A percentile compares a stretch with the other conserved stretches of the same genome.
phyloP scores from a whole-genome alignment of 2,113 vertebrate species.

The Gopherus flavomarginatus region DNA sequence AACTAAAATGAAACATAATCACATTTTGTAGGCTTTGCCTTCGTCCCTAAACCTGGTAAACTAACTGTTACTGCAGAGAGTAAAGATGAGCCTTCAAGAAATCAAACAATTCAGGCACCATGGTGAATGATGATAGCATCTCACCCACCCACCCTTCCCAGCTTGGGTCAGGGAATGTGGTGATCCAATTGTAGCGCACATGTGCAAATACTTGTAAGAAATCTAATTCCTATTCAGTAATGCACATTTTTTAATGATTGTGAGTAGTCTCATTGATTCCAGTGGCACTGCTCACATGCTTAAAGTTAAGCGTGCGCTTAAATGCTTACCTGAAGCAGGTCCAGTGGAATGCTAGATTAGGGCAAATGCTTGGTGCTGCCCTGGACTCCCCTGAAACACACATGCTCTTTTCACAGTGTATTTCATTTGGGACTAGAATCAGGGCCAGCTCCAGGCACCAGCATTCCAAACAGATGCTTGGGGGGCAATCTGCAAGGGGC shows the following conservation, averaged over 20 bases:
- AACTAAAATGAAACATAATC: neutral
- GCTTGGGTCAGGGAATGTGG: neutral
- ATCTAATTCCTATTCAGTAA: neutral
- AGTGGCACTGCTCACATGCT: neutral
- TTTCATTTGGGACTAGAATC: neutral
- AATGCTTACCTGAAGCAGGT: neutral
- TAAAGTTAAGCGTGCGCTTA: neutral
- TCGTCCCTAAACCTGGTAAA: neutral
- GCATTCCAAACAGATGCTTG: no score
- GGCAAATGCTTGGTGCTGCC: neutral
- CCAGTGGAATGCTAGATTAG: neutral
- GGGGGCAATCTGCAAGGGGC: no score
- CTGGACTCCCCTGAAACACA: neutral
- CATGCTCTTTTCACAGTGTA: no score
- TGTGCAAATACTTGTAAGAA: neutral
- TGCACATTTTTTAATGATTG: neutral
- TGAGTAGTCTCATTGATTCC: neutral
- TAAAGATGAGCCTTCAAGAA: neutral
- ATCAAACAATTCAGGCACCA: neutral
- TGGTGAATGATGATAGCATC: neutral
- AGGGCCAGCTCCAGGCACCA: no score
- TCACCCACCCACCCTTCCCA: fast-evolving
- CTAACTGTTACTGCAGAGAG: neutral
- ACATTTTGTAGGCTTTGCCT: neutral
- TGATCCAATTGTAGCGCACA: neutral